Base-by-base conservation (phyloP, 1,140 invertebrate species). In the Araneus ventricosus region DNA sequence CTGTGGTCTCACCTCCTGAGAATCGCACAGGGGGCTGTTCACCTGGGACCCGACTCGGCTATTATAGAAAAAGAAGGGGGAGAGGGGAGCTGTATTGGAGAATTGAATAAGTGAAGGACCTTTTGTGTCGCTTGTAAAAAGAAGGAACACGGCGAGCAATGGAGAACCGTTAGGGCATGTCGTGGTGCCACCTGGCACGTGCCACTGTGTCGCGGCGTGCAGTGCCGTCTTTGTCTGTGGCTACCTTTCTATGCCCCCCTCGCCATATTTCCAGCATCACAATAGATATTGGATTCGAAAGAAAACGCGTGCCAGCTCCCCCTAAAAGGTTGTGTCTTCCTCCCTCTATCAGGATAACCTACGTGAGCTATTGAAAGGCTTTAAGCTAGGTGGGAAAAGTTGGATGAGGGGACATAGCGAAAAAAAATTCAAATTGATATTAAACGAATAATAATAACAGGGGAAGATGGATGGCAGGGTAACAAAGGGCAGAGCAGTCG, bases 381-480 rank as follows among this genome's bases (percentile, higher is more conserved):
- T 80, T 88, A 90, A 90, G 88, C 70, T 90, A 79, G 88, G 88
- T 90, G 88, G 88, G 67, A 90, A 90, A 88, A 67, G 24, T 86
- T 86, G 84, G 52, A 57, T 57, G 6, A 57, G 45, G 52, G 84
- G 85, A n/a, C 24, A 87, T 3, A 63, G 24, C 6, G 63, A 41
- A 89, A 90, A 88, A 88, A 90, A 90, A 90, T 90, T 90, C 41
- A 90, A 90, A 90, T 90, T 90, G 67, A 90, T 90, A 90, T 90
- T 90, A 90, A 90, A 90, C 88, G 88, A 90, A 90, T 90, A 90
- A 90, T 90, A 90, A 90, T 90, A 90, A 90, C 88, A 90, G 67
- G 67, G 67, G 80, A 90, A 90, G 88, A 90, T 90, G 70, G 88
- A 90, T 90, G 88, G 24, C 41, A 34, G 87, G 17, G 63, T 45